These are phyloP conservation scores for Magallana angulata DNA, from an alignment of 1,140 invertebrate genomes.

Conservation along the genomic window DNA sequence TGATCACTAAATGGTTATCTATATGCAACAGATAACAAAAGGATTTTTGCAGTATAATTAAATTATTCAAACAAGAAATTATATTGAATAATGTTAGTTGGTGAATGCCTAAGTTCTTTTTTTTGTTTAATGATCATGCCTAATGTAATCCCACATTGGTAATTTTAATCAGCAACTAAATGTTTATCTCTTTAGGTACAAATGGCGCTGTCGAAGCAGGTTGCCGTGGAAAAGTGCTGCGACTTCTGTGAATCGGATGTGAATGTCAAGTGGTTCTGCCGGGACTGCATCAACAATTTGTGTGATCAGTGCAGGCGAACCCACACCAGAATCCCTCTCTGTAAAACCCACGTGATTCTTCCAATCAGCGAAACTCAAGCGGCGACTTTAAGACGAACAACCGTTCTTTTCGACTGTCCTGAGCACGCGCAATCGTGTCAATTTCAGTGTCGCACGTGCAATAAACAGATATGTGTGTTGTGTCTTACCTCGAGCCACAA, in stretches of 20 bases:
- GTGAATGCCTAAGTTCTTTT: too few species aligned
- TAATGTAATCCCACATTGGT: not conserved
- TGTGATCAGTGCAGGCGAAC: slow-evolving; percentile 3
- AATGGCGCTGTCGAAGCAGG: not conserved
- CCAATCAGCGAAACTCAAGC: not conserved
- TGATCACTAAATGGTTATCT: too few species aligned
- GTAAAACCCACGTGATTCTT: slow-evolving; percentile 3
- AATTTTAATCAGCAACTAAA: not conserved
- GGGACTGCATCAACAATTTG: slow-evolving; percentile 11
- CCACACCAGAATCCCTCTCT: not conserved
- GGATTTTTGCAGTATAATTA: too few species aligned
- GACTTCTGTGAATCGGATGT: slow-evolving; percentile 10
- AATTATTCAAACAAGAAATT: too few species aligned
- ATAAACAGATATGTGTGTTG: not conserved
- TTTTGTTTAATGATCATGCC: too few species aligned
- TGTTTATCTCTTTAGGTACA: not conserved
- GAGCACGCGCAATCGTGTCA: not conserved
- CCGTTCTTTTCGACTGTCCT: not conserved
- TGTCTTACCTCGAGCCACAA: not conserved
- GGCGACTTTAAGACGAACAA: not conserved
- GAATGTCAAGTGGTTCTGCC: slow-evolving; percentile 4
- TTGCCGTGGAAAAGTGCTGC: not conserved
- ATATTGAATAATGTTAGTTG: too few species aligned
- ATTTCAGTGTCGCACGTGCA: slow-evolving; percentile 12
- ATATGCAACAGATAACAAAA: too few species aligned